Evolutionary conservation across 1,140 invertebrate species (phyloP).

Genomic region (Lithobius niger): DNA sequence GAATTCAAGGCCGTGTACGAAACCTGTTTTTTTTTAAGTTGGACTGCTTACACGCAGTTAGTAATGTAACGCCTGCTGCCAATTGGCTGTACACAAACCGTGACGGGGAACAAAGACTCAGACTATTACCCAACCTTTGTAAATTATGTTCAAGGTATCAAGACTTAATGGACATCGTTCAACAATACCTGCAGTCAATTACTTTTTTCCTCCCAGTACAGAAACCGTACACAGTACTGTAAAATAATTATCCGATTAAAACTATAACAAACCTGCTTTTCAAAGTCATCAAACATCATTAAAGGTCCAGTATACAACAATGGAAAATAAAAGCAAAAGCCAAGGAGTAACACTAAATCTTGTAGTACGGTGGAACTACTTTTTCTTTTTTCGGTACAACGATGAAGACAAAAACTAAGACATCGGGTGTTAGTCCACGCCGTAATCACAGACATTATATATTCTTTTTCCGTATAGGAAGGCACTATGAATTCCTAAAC

Average conservation of each 20-base stretch:
- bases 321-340: constrained; percentile 69
- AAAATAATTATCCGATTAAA: constrained; percentile 1
- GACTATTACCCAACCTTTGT: no score
- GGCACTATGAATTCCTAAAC: constrained; percentile 13
- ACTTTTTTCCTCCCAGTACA: no score
- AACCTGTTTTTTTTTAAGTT: no score
- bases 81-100: no score
- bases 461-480: constrained; percentile 27
- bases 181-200: no score
- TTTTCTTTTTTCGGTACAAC: constrained; percentile 23
- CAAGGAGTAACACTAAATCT: constrained; percentile 37
- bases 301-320: constrained; percentile 62
- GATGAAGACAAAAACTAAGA: constrained; percentile 40
- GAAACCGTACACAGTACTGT: no score
- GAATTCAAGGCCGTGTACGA: no score
- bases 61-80: no score
- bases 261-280: constrained; percentile 30
- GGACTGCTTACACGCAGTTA: no score
- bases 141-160: no score
- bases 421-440: constrained; percentile 42
- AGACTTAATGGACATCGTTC: no score
- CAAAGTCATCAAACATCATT: constrained; percentile 54
- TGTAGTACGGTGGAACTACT: constrained; percentile 22
- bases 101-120: no score
- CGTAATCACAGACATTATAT: constrained; percentile 31